These are phyloP conservation scores for Chaetorhynchus papuensis DNA, from an alignment of 2,113 vertebrate species.

Conservation along the genomic window DNA sequence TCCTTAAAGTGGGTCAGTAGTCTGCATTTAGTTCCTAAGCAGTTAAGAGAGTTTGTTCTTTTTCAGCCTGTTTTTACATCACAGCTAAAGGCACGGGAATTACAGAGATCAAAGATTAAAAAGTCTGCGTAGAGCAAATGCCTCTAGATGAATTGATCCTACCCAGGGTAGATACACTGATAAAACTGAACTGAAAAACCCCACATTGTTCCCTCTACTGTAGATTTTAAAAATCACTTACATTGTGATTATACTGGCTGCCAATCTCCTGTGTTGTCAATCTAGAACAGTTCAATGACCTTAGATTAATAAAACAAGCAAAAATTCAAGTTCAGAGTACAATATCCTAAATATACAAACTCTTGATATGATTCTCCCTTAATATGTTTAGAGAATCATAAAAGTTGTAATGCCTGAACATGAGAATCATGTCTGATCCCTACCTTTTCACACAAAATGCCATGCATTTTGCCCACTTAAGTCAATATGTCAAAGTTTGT, in stretches of 20 bases:
- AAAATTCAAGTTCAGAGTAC: neutral
- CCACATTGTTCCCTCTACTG: neutral
- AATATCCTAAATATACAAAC: neutral
- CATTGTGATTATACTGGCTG: neutral
- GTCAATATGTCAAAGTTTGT: neutral
- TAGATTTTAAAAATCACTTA: neutral
- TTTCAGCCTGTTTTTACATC: neutral
- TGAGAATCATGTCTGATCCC: neutral
- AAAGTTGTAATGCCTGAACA: neutral
- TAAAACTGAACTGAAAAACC: neutral
- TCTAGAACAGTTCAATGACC: neutral
- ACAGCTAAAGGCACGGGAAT: neutral
- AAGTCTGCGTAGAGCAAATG: neutral
- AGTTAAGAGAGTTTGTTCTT: neutral
- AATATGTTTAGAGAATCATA: neutral
- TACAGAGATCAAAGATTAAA: neutral
- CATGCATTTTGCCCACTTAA: neutral
- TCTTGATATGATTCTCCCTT: neutral
- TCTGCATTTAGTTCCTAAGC: neutral
- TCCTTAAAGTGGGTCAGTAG: neutral
- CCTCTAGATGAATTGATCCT: neutral
- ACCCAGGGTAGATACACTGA: neutral
- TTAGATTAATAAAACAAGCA: neutral
- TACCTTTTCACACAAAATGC: neutral
- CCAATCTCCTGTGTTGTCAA: neutral